These are phyloP conservation scores for Drosophila triauraria DNA, from an alignment of 1,140 invertebrate genomes.

Conservation along the genomic window DNA sequence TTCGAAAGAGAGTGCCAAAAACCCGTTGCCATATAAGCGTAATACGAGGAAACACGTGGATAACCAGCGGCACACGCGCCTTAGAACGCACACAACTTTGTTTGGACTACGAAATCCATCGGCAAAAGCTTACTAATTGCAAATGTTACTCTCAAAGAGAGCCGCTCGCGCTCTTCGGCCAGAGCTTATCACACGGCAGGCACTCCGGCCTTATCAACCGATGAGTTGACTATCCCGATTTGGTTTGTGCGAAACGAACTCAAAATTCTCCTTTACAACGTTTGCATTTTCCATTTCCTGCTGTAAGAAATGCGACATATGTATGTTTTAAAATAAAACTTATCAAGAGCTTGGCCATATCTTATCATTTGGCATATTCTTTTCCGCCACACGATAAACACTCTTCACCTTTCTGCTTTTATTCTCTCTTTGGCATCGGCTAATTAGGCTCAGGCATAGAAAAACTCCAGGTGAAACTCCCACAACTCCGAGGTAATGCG, in stretches of 20 bases:
- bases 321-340: constrained; percentile 18
- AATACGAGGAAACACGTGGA: constrained; percentile 46
- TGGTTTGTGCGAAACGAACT: constrained; percentile 6
- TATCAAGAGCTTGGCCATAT: constrained; percentile 29
- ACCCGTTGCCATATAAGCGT: constrained; percentile 9
- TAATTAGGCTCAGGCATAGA: constrained; percentile 27
- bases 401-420: not conserved
- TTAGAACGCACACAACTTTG: constrained; percentile 28
- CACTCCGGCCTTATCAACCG: constrained; percentile 54
- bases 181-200: constrained; percentile 51
- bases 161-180: not conserved
- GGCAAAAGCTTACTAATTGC: constrained; percentile 35
- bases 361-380: constrained; percentile 57
- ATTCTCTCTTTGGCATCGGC: constrained; percentile 10
- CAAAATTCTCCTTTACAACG: constrained; percentile 38
- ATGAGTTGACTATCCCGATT: constrained; percentile 26
- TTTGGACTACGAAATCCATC: constrained; percentile 47
- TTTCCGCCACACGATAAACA: constrained; percentile 17
- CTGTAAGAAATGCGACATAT: constrained; percentile 15
- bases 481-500: constrained; percentile 23
- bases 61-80: constrained; percentile 43
- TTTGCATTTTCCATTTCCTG: constrained; percentile 46
- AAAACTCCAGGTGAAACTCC: constrained; percentile 12
- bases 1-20: constrained; percentile 4
- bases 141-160: constrained; percentile 6